A percentile compares a stretch with the other conserved stretches of the same genome.
These are phyloP conservation scores for Ectobius pallidus DNA, from an alignment of 2,888 invertebrate genomes.

Conservation along the genomic window DNA sequence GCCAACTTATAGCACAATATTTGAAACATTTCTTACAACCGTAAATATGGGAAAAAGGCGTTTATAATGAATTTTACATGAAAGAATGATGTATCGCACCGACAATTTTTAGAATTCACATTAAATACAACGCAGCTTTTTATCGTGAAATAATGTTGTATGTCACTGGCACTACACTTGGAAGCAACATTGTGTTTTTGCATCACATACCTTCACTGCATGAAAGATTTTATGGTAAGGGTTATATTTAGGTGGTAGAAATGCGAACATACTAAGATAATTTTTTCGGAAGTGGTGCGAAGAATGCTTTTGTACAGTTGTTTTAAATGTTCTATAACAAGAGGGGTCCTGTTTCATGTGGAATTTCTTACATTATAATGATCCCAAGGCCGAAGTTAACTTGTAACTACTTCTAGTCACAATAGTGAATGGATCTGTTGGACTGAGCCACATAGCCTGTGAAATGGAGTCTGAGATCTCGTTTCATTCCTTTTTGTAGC, in stretches of 20 bases:
- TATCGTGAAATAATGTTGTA: neutral
- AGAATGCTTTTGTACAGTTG: neutral
- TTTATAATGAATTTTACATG: neutral
- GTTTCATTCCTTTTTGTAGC: neutral
- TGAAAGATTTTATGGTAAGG: neutral
- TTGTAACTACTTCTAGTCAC: neutral
- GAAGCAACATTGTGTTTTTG: neutral
- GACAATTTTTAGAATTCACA: neutral
- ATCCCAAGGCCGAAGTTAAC: neutral
- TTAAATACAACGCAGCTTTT: neutral
- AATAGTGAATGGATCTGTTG: slow-evolving; percentile 2
- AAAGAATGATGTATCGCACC: neutral
- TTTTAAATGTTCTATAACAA: neutral
- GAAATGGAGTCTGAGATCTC: neutral
- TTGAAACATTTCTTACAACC: neutral
- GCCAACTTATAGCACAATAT: too few species aligned
- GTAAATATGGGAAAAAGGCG: neutral
- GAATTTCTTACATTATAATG: neutral
- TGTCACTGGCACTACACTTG: neutral
- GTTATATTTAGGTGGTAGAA: neutral
- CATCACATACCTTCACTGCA: neutral
- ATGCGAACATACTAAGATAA: neutral
- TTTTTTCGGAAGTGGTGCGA: neutral
- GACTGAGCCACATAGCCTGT: neutral
- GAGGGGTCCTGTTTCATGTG: neutral